Conservation (phyloP, 2,888 invertebrate genomes). For the Chrysopilus asiliformis region DNA sequence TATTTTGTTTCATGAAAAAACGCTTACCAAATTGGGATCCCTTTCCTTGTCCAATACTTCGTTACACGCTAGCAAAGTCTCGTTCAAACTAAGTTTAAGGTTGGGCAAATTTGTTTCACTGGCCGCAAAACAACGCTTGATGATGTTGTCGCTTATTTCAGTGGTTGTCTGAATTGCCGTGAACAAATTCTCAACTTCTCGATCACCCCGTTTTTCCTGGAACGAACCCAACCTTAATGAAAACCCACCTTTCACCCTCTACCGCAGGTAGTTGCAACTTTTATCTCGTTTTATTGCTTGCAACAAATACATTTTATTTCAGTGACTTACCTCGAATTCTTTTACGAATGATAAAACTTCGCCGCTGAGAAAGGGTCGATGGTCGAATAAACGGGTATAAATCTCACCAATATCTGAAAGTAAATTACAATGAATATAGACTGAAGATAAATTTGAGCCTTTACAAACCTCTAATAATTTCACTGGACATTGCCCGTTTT, state of each 20-base stretch:
- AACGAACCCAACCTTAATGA: too few species aligned
- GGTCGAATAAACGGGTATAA: constrained; percentile 76
- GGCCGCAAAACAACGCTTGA: constrained; percentile 50
- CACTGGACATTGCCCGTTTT: too few species aligned
- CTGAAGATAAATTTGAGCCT: too few species aligned
- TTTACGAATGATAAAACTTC: constrained; percentile 72
- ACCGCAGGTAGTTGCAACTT: not conserved
- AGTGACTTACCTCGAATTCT: constrained; percentile 68
- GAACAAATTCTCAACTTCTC: constrained; percentile 68
- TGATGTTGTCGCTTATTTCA: constrained; percentile 61
- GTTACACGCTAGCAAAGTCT: constrained; percentile 48
- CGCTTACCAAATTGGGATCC: constrained; percentile 41
- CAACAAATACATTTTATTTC: too few species aligned
- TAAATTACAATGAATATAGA: too few species aligned
- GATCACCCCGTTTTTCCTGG: constrained; percentile 62
- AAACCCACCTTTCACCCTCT: too few species aligned
- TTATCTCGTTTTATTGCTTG: constrained; percentile 8
- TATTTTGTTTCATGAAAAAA: constrained; percentile 1
- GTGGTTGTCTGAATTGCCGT: constrained; percentile 60
- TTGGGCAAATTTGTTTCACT: constrained; percentile 47
- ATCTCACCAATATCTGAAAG: constrained; percentile 57
- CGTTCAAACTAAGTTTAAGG: constrained; percentile 49
- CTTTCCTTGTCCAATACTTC: constrained; percentile 47
- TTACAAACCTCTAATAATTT: too few species aligned
- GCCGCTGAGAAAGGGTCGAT: constrained; percentile 70